These are phyloP conservation scores for Marmota monax DNA, from an alignment of 2,113 vertebrate genomes.

Conservation along the genomic window DNA sequence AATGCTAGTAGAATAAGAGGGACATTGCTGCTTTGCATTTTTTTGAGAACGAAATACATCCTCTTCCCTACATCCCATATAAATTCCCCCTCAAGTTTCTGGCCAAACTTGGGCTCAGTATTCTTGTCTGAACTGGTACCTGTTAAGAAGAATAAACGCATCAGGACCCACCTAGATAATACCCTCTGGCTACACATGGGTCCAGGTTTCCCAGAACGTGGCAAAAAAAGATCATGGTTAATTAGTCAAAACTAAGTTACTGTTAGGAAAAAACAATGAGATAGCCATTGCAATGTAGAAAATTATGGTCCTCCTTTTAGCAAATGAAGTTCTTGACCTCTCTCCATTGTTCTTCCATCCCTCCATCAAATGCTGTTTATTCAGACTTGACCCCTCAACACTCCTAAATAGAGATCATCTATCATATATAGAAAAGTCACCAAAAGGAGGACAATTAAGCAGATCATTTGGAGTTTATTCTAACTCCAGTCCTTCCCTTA, in stretches of 20 bases:
- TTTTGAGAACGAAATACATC: background rate
- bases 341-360: background rate
- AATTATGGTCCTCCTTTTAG: background rate
- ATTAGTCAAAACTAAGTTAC: background rate
- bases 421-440: background rate
- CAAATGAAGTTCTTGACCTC: background rate
- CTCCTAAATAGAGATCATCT: background rate
- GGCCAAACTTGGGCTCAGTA: background rate
- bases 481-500: background rate
- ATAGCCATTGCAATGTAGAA: background rate
- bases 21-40: background rate
- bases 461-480: background rate
- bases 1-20: background rate
- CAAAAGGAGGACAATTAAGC: background rate
- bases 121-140: background rate
- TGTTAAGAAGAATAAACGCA: background rate
- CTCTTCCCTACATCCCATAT: rapidly evolving
- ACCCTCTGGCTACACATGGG: background rate
- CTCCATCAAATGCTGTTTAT: background rate
- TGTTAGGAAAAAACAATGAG: background rate
- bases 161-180: too few species aligned
- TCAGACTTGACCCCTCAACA: background rate
- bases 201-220: background rate
- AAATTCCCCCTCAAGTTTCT: background rate
- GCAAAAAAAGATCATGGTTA: background rate